Percentiles rank a stretch among this genome's conserved stretches.
phyloP scores from a whole-genome alignment of 1,140 invertebrate genomes.

The Trachymyrmex septentrionalis region DNA sequence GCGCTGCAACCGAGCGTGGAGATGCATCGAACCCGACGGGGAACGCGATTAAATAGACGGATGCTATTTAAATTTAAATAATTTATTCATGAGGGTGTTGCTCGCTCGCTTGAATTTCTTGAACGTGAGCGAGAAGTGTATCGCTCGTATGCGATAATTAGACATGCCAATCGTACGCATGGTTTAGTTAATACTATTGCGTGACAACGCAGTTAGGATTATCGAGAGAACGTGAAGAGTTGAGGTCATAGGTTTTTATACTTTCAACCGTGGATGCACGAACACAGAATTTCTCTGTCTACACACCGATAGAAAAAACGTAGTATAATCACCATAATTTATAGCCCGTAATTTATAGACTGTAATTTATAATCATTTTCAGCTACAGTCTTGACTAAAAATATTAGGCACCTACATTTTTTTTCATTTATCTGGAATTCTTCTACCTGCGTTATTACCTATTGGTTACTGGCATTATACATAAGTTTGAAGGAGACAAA shows the following conservation, averaged over 20 bases:
- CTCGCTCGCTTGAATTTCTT: background rate
- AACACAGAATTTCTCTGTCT: background rate
- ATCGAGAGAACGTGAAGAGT: background rate
- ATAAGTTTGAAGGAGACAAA: too few relatives aligned
- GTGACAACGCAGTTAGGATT: background rate
- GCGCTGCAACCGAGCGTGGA: constrained; percentile 45
- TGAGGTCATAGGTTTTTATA: background rate
- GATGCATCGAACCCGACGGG: constrained; percentile 48
- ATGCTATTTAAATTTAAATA: constrained; percentile 27
- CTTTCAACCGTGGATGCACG: background rate
- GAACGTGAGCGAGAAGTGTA: background rate
- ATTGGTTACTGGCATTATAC: too few relatives aligned
- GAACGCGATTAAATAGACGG: constrained; percentile 71
- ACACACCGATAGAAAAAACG: too few relatives aligned
- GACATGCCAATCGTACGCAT: background rate
- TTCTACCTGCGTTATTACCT: too few relatives aligned
- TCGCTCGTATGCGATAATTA: constrained; percentile 27
- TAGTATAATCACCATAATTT: too few relatives aligned
- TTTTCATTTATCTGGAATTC: too few relatives aligned
- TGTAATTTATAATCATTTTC: too few relatives aligned
- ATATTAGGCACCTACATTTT: too few relatives aligned
- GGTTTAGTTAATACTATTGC: background rate
- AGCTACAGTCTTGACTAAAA: too few relatives aligned
- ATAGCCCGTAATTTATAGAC: too few relatives aligned
- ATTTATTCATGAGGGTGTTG: constrained; percentile 40